Percentiles rank a stretch among this genome's conserved stretches.
These are phyloP conservation scores for Oryctes rhinoceros DNA, from an alignment of 1,140 invertebrate genomes.

Conservation along the genomic window DNA sequence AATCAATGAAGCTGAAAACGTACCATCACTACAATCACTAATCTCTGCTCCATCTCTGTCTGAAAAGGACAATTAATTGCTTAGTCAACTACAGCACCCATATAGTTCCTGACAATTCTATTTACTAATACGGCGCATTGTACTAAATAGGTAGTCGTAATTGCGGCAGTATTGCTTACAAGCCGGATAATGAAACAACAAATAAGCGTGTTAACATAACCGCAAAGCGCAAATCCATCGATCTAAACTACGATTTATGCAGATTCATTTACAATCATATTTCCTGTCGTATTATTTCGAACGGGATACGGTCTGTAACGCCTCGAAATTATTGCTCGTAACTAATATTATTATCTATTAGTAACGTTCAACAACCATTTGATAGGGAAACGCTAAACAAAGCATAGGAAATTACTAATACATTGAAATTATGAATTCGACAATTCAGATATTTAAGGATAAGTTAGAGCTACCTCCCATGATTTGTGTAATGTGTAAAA, in stretches of 20 bases:
- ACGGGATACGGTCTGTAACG: neutral
- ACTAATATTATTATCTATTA: too few species aligned
- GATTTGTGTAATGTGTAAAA: too few species aligned
- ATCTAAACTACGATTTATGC: neutral
- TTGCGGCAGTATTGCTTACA: neutral
- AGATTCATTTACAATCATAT: constrained; percentile 8
- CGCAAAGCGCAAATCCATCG: neutral
- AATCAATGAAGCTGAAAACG: too few species aligned
- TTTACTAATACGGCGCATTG: neutral
- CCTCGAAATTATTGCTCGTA: neutral
- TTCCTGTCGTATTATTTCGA: neutral
- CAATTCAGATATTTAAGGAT: too few species aligned
- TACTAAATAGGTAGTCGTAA: neutral
- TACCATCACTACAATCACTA: too few species aligned
- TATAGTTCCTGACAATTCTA: neutral
- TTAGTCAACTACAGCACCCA: neutral
- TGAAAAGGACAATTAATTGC: neutral
- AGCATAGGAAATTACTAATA: neutral
- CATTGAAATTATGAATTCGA: too few species aligned
- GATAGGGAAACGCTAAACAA: neutral
- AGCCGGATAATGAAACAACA: neutral
- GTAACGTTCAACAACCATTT: too few species aligned
- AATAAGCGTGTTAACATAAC: constrained; percentile 12
- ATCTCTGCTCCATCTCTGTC: too few species aligned
- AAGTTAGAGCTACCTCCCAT: too few species aligned